phyloP scores from a whole-genome alignment of 2,888 invertebrate species.

The Drosophila mulleri region DNA sequence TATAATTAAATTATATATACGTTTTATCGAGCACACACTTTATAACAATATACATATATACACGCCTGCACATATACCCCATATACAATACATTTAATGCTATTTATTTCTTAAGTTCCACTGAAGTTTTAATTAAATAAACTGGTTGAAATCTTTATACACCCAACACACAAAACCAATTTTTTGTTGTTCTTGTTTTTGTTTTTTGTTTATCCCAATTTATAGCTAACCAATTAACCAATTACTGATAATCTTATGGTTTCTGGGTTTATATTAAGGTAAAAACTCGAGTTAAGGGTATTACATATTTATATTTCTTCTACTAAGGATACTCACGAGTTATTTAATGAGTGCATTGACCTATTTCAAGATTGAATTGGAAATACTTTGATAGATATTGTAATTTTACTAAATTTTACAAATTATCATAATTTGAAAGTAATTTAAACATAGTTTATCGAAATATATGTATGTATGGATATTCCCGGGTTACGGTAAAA shows the following conservation, averaged over 20 bases:
- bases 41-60: conserved; percentile 17
- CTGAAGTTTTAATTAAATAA: conserved; percentile 52
- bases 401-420: too few relatives aligned
- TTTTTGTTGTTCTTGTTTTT: not conserved
- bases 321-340: too few relatives aligned
- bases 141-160: conserved; percentile 54
- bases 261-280: not conserved
- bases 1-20: conserved; percentile 46
- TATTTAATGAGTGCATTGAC: too few relatives aligned
- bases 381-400: too few relatives aligned
- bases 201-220: not conserved
- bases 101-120: conserved; percentile 53
- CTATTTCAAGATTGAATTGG: too few relatives aligned
- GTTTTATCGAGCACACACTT: conserved; percentile 45
- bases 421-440: too few relatives aligned
- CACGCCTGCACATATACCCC: conserved; percentile 49
- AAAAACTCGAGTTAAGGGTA: too few relatives aligned
- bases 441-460: too few relatives aligned
- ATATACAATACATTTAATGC: conserved; percentile 19
- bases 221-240: not conserved
- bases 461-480: too few relatives aligned
- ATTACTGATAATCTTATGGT: not conserved
- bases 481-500: not conserved
- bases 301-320: too few relatives aligned
- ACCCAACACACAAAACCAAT: conserved; percentile 12